phyloP scores from a whole-genome alignment of 2,797 vertebrate species.

The Diglossa cyanea region DNA sequence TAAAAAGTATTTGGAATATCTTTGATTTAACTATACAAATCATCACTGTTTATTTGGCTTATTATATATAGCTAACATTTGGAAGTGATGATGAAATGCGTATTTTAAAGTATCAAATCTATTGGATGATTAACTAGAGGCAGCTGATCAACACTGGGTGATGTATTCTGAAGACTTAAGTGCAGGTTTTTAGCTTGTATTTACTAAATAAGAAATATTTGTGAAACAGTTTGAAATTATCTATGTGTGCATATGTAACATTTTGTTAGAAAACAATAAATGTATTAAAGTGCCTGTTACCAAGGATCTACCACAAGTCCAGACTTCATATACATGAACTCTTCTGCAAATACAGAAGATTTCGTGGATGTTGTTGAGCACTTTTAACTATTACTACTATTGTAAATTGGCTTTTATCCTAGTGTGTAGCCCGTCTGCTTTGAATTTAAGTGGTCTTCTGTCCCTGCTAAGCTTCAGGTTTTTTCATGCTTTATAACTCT shows the following conservation, averaged over 20 bases:
- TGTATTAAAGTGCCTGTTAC: not conserved
- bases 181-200: not conserved
- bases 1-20: not conserved
- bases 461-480: not conserved
- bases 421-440: not conserved
- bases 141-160: not conserved
- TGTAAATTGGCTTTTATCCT: not conserved
- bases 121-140: not conserved
- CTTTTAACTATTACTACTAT: not conserved
- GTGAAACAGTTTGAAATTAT: not conserved
- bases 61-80: not conserved
- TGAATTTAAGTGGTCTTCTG: not conserved
- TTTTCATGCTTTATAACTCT: not conserved
- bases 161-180: not conserved
- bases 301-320: not conserved
- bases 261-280: not conserved
- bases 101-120: not conserved
- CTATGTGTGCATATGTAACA: accelerated
- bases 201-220: not conserved
- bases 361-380: not conserved
- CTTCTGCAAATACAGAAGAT: not conserved
- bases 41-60: not conserved
- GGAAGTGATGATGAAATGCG: not conserved
- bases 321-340: not conserved
- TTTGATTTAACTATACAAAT: not conserved